A percentile compares a stretch with the other conserved stretches of the same genome.
These are phyloP conservation scores for Leptopterna dolabrata DNA, from an alignment of 2,888 invertebrate genomes.

Conservation along the genomic window DNA sequence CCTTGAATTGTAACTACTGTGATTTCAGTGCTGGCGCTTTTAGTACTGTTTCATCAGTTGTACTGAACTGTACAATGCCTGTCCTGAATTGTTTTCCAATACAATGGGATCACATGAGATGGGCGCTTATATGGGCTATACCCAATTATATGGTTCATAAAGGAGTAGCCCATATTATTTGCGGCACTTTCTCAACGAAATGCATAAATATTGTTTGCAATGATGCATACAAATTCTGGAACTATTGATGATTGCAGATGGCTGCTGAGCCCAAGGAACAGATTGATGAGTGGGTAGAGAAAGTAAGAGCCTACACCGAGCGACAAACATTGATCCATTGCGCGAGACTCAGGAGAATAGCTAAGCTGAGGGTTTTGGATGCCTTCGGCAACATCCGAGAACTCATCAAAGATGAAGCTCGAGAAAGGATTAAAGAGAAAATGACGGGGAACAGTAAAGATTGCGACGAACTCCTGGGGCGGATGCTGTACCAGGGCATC, in stretches of 20 bases:
- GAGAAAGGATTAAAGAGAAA: slow-evolving; percentile 13
- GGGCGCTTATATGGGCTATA: no score
- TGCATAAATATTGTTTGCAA: no score
- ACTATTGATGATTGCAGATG: neutral
- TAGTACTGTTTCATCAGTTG: no score
- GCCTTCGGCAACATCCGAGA: slow-evolving; percentile 20
- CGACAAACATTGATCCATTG: neutral
- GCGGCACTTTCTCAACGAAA: no score
- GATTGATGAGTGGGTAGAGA: slow-evolving; percentile 40
- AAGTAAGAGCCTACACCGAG: slow-evolving; percentile 23
- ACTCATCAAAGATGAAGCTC: slow-evolving; percentile 16
- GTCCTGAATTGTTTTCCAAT: no score
- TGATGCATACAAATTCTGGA: no score
- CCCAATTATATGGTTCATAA: no score
- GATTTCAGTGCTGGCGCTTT: no score
- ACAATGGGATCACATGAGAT: no score
- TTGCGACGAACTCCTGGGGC: neutral
- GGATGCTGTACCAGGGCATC: slow-evolving; percentile 8
- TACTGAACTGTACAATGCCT: no score
- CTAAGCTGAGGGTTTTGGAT: slow-evolving; percentile 17
- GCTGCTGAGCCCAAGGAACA: neutral
- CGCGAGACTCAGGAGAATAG: slow-evolving; percentile 2
- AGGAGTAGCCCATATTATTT: no score
- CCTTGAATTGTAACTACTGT: no score
- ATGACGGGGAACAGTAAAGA: neutral